These are phyloP conservation scores for Rallus limicola DNA, from an alignment of 2,113 vertebrate species.

Conservation along the genomic window DNA sequence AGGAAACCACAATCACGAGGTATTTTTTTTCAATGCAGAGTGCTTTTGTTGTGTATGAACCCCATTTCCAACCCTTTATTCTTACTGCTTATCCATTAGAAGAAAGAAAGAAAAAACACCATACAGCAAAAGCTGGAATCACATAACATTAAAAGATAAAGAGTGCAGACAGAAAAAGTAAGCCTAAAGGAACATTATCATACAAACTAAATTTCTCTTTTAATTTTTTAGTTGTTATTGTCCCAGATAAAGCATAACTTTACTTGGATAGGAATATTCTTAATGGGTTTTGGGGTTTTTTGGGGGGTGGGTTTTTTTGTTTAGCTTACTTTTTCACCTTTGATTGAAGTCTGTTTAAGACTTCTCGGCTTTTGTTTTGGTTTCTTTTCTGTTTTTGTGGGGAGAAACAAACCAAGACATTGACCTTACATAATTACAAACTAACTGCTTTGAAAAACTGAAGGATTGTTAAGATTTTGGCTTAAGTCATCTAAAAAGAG, in stretches of 20 bases:
- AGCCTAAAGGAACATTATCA: constrained; percentile 36
- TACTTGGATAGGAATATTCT: neutral
- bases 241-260: neutral
- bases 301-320: neutral
- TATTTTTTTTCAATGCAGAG: neutral
- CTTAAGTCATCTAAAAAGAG: neutral
- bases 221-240: constrained; percentile 42
- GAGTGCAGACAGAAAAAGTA: neutral
- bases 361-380: neutral
- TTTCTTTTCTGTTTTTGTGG: neutral
- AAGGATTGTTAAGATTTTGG: neutral
- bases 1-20: neutral
- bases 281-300: neutral
- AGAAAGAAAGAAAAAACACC: neutral
- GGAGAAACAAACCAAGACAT: neutral
- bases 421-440: neutral
- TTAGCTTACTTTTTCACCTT: neutral
- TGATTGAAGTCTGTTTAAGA: neutral
- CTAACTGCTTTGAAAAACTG: neutral
- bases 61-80: neutral
- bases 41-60: neutral
- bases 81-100: neutral
- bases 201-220: constrained; percentile 36
- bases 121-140: neutral
- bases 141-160: constrained; percentile 2